Evolutionary conservation across 2,888 invertebrate species (phyloP).

Genomic region (Cordylochernes scorpioides): DNA sequence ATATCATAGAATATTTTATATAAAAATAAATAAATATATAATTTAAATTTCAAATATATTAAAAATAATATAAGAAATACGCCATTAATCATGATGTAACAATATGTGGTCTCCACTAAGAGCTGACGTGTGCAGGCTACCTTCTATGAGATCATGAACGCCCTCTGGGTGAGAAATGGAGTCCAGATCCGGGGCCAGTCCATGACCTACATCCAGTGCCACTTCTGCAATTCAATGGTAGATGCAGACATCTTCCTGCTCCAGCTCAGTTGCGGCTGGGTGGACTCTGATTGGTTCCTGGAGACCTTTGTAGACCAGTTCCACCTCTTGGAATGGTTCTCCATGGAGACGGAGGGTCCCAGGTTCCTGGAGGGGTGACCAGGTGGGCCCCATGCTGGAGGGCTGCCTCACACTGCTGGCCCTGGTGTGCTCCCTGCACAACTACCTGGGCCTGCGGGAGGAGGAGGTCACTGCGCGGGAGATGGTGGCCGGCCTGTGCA

Average conservation of each 20-base stretch:
- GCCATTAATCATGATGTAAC: no score
- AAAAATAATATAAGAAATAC: not conserved
- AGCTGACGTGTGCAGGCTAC: no score
- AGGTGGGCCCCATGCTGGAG: conserved; percentile 69
- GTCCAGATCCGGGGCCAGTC: conserved; percentile 94
- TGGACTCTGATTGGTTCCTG: conserved; percentile 53
- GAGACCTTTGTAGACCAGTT: conserved; percentile 41
- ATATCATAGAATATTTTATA: not conserved
- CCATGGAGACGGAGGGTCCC: conserved; percentile 19
- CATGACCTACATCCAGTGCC: conserved; percentile 93
- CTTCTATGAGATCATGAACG: conserved; percentile 76
- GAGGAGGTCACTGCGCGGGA: conserved; percentile 47
- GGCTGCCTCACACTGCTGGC: conserved; percentile 70
- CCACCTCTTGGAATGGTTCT: conserved; percentile 51
- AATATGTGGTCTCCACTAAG: no score
- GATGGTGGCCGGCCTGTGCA: conserved; percentile 72
- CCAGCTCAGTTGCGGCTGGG: conserved; percentile 67
- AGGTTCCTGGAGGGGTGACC: conserved; percentile 39
- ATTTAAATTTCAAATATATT: not conserved
- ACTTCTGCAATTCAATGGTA: conserved; percentile 95
- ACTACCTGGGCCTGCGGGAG: conserved; percentile 30
- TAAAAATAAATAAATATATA: not conserved
- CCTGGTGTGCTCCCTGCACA: conserved; percentile 30
- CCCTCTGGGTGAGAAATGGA: conserved; percentile 88
- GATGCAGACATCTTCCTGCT: conserved; percentile 85